A percentile compares a stretch with the other conserved stretches of the same genome.
phyloP scores from a whole-genome alignment of 2,797 vertebrate genomes.

The Luscinia megarhynchos region DNA sequence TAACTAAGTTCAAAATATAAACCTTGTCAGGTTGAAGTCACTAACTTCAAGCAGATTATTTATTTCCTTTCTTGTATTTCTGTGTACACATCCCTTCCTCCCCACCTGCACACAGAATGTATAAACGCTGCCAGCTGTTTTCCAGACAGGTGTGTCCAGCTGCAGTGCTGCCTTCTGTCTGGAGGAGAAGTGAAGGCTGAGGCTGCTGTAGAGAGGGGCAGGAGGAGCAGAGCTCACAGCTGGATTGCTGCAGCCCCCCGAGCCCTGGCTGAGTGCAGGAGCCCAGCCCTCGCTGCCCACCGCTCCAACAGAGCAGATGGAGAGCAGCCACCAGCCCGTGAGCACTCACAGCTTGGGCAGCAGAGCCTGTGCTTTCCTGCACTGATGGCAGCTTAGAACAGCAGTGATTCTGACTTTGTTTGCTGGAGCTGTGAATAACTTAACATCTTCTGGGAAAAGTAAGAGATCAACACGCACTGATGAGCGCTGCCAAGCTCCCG shows the following conservation, averaged over 20 bases:
- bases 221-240: background rate
- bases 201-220: background rate
- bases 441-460: background rate
- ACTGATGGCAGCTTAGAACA: background rate
- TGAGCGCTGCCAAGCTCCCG: background rate
- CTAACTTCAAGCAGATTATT: background rate
- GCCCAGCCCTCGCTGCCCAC: background rate
- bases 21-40: background rate
- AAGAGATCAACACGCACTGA: background rate
- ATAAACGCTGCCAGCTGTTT: background rate
- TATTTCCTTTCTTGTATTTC: background rate
- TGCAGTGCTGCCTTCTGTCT: background rate
- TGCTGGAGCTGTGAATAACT: constrained; percentile 22
- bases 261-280: background rate
- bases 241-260: background rate
- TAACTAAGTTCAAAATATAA: constrained; percentile 41
- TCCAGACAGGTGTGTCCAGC: background rate
- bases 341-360: background rate
- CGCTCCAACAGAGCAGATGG: background rate
- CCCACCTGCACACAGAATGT: background rate
- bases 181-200: background rate
- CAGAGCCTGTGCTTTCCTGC: background rate
- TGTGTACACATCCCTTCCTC: background rate
- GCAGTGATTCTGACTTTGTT: background rate
- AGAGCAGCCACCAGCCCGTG: background rate